These are phyloP conservation scores for Sebastes baramenuke DNA, from an alignment of 2,797 vertebrate genomes.

Conservation along the genomic window DNA sequence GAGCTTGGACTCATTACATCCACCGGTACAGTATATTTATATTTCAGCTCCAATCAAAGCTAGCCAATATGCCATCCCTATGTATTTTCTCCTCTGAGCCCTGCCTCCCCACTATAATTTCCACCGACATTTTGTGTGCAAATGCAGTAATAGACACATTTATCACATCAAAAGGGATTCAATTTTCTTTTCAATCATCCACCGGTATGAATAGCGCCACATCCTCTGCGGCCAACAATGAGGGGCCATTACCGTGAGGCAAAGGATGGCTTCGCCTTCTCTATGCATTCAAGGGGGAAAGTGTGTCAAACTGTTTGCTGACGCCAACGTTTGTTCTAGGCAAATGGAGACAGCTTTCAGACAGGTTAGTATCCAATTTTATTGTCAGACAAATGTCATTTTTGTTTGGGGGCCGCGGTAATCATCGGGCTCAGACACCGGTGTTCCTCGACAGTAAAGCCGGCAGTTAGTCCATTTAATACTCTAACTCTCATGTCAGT, in stretches of 20 bases:
- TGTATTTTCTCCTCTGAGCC: conserved; percentile 91
- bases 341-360: conserved; percentile 87
- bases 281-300: conserved; percentile 86
- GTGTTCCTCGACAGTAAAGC: conserved; percentile 82
- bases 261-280: conserved; percentile 87
- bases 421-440: conserved; percentile 71
- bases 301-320: conserved; percentile 92
- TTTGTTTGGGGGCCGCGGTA: conserved; percentile 84
- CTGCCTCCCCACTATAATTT: conserved; percentile 95
- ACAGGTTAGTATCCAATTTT: conserved; percentile 90
- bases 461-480: conserved; percentile 83
- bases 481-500: conserved; percentile 73
- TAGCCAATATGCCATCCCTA: conserved; percentile 94
- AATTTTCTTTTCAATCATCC: conserved; percentile 99
- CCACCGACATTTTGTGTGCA: conserved; percentile 97
- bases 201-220: conserved; percentile 93
- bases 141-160: conserved; percentile 98
- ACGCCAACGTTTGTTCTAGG: conserved; percentile 88
- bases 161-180: conserved; percentile 98
- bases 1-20: conserved; percentile 78
- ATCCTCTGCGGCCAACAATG: conserved; percentile 95
- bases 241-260: conserved; percentile 91
- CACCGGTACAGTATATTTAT: conserved; percentile 80
- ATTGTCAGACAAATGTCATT: conserved; percentile 90
- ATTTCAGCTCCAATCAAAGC: conserved; percentile 94